Percentiles rank a stretch among this genome's conserved stretches.
These are phyloP conservation scores for Strigops habroptila DNA, from an alignment of 2,113 vertebrate genomes.

Conservation along the genomic window DNA sequence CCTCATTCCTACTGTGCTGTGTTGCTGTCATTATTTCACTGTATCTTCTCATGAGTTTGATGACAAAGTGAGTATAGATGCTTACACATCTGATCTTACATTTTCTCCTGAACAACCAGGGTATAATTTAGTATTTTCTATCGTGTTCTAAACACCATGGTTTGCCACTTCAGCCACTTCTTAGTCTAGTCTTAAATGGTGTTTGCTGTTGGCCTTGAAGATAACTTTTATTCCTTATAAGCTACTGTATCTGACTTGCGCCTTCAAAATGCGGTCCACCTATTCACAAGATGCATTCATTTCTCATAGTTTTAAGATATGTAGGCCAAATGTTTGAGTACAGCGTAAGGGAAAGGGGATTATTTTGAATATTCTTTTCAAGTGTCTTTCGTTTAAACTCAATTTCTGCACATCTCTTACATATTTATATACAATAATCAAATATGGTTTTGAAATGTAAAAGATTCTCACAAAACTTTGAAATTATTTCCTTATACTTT, in stretches of 20 bases:
- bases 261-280: not conserved
- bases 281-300: not conserved
- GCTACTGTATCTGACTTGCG: not conserved
- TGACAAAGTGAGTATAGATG: not conserved
- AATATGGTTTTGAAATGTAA: not conserved
- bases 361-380: not conserved
- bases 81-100: not conserved
- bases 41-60: not conserved
- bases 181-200: not conserved
- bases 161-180: not conserved
- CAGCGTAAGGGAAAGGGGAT: not conserved
- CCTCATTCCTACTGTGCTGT: not conserved
- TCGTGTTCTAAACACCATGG: rapidly evolving
- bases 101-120: not conserved
- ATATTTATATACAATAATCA: conserved; percentile 17
- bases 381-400: not conserved
- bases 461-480: not conserved
- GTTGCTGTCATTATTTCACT: not conserved
- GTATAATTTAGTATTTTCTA: not conserved
- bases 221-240: not conserved
- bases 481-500: not conserved
- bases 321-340: not conserved
- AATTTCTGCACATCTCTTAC: not conserved
- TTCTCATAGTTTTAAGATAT: not conserved
- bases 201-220: not conserved